Percentiles rank a stretch among this genome's conserved stretches.
Conservation (phyloP, 2,113 vertebrate species). For the Narcine bancroftii region DNA sequence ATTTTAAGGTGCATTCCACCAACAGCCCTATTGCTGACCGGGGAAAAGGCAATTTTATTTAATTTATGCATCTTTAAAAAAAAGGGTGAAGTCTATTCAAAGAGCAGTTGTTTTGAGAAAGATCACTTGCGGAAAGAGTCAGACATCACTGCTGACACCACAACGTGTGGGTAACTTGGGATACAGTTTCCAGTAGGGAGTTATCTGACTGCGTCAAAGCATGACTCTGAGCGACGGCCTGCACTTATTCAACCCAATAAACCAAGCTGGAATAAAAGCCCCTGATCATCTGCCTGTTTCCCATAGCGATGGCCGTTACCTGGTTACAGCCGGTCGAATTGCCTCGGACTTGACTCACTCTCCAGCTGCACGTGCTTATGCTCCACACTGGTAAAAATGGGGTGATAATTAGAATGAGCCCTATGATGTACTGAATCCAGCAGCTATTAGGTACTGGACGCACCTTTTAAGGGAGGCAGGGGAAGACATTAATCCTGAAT, state of each 20-base stretch:
- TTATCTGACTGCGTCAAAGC: conserved; percentile 1
- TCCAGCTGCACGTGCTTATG: conserved; percentile 24
- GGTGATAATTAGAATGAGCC: conserved; percentile 9
- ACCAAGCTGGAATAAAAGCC: not conserved
- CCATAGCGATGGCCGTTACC: conserved; percentile 24
- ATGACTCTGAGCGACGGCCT: not conserved
- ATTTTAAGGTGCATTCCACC: not conserved
- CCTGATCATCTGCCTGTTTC: conserved; percentile 23
- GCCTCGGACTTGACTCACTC: not conserved
- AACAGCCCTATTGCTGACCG: not conserved
- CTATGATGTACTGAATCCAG: not conserved
- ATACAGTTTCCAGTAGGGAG: conserved; percentile 13
- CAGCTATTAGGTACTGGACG: not conserved
- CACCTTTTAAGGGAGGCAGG: not conserved
- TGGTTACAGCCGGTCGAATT: conserved; percentile 25
- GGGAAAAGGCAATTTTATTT: not conserved
- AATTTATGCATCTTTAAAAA: conserved; percentile 5
- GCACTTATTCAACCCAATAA: conserved; percentile 29
- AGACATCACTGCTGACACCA: not conserved
- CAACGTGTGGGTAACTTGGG: not conserved
- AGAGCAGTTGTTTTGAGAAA: not conserved
- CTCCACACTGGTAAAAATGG: conserved; percentile 19
- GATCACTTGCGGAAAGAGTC: no score
- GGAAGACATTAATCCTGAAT: not conserved
- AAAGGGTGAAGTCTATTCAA: not conserved